phyloP scores from a whole-genome alignment of 1,140 invertebrate species.

The Lordiphosa mommai region DNA sequence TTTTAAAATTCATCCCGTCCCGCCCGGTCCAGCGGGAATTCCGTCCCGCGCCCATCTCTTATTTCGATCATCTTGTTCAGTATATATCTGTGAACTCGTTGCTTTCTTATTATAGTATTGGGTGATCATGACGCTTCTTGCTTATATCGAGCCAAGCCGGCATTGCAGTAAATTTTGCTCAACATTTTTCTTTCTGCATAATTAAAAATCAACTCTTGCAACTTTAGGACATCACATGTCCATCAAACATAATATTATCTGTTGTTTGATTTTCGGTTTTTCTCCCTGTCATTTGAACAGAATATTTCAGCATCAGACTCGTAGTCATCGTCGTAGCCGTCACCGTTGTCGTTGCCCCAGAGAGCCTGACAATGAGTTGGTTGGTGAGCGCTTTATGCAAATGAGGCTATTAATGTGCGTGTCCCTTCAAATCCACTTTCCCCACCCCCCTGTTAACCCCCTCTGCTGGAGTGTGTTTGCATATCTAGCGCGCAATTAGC shows the following conservation, averaged over 20 bases:
- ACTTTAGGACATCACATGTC: conserved; percentile 20
- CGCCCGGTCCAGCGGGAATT: too few relatives aligned
- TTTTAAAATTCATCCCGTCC: too few relatives aligned
- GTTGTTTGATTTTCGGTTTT: conserved; percentile 18
- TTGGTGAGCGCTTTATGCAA: conserved; percentile 53
- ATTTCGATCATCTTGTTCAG: too few relatives aligned
- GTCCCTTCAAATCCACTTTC: neutral
- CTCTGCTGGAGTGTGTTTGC: conserved; percentile 24
- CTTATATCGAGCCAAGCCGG: too few relatives aligned
- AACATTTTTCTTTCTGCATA: conserved; percentile 32
- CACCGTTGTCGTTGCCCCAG: conserved; percentile 10
- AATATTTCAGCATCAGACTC: conserved; percentile 29
- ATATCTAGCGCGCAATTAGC: conserved; percentile 72
- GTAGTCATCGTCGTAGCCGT: neutral
- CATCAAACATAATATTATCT: conserved; percentile 39
- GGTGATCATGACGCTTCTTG: too few relatives aligned
- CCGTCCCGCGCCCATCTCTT: too few relatives aligned
- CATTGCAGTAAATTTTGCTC: too few relatives aligned
- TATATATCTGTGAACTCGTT: too few relatives aligned
- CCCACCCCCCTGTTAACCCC: neutral
- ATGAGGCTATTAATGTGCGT: conserved; percentile 67
- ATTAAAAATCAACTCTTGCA: conserved; percentile 4
- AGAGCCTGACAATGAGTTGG: conserved; percentile 8
- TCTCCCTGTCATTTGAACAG: conserved; percentile 42
- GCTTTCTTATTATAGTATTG: too few relatives aligned